Percentiles rank a stretch among this genome's conserved stretches.
These are phyloP conservation scores for Lonchura striata DNA, from an alignment of 2,113 vertebrate genomes.

Conservation along the genomic window DNA sequence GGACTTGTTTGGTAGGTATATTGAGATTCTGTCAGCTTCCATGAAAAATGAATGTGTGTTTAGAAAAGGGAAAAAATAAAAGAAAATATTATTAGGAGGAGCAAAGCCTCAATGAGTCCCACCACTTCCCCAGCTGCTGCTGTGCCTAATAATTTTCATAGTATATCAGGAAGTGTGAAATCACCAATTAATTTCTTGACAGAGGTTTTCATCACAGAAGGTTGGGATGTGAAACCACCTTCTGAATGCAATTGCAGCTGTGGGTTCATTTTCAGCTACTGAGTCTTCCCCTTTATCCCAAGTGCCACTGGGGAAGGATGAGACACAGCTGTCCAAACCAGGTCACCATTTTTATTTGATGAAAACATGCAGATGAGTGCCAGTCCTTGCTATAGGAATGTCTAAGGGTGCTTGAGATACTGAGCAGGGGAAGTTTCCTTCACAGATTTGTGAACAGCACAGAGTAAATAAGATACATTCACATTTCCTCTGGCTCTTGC, in stretches of 20 bases:
- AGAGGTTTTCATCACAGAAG: conserved; percentile 42
- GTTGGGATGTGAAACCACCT: background rate
- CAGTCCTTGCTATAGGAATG: background rate
- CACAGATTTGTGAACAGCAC: background rate
- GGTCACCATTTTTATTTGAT: background rate
- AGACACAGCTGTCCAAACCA: background rate
- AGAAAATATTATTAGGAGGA: background rate
- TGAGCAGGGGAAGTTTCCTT: background rate
- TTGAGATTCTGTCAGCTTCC: background rate
- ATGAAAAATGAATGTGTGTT: background rate
- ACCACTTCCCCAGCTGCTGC: conserved; percentile 19
- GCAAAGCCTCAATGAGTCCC: background rate
- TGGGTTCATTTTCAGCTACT: background rate
- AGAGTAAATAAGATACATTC: background rate
- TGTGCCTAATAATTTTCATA: conserved; percentile 47
- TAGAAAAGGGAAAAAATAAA: background rate
- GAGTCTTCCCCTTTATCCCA: background rate
- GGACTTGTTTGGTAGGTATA: background rate
- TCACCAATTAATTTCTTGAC: conserved; percentile 33
- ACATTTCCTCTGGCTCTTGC: background rate
- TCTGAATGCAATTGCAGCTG: background rate
- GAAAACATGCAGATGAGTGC: accelerated
- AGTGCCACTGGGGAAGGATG: background rate
- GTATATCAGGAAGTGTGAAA: conserved; percentile 55
- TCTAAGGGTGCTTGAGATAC: background rate